Percentiles rank a stretch among this genome's conserved stretches.
These are phyloP conservation scores for Allophyes oxyacanthae DNA, from an alignment of 2,888 invertebrate species.

Conservation along the genomic window DNA sequence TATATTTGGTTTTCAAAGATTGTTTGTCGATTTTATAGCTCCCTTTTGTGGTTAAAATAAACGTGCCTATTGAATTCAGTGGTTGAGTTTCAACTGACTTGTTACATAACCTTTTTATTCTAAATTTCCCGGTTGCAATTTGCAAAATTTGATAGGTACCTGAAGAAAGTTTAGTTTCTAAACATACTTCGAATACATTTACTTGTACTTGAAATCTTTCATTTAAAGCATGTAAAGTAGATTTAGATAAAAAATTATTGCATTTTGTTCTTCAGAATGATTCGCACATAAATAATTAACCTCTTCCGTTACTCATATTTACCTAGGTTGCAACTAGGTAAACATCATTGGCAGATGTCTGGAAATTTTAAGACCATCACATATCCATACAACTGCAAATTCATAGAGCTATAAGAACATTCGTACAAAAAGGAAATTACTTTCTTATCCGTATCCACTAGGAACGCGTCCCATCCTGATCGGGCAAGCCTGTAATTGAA, in stretches of 20 bases:
- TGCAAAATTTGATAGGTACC: conserved; percentile 1
- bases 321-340: no score
- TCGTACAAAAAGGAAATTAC: conserved; percentile 49
- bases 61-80: conserved; percentile 23
- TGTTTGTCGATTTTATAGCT: conserved; percentile 50
- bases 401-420: conserved; percentile 44
- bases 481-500: conserved; percentile 73
- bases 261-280: no score
- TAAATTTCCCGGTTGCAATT: conserved; percentile 14
- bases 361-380: neutral
- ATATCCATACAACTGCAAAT: neutral
- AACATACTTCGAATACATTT: neutral
- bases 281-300: no score
- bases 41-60: conserved; percentile 45
- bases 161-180: no score
- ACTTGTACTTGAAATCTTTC: no score
- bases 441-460: conserved; percentile 55
- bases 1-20: conserved; percentile 52
- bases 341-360: no score
- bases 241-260: no score
- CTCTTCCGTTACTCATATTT: no score
- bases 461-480: conserved; percentile 69
- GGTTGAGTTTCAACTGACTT: conserved; percentile 22
- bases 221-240: no score
- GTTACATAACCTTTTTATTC: conserved; percentile 19